Base-by-base conservation (phyloP, 2,797 vertebrate species). In the Phaenicophaeus curvirostris region DNA sequence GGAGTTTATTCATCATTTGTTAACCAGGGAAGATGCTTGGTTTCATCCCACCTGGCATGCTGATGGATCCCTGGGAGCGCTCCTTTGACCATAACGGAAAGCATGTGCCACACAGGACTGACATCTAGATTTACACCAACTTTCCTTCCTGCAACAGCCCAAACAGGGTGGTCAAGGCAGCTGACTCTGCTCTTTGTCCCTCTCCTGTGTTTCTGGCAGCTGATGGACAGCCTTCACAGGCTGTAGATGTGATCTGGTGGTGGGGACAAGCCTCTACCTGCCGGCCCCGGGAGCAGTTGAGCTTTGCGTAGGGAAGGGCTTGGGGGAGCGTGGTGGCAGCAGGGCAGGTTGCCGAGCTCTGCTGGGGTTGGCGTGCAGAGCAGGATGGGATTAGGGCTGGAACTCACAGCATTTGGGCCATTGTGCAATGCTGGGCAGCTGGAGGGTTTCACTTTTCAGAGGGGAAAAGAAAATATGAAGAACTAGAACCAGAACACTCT, bases 361-460 rank as follows among this genome's bases (percentile, higher is more conserved):
- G 95, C 91, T 87, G 76, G 91, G 93, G 79, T 94, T 97, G 97
- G 95, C 96, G 89, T 96, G 97, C 24, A 6, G 94, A 96, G 92
- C 74, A 5, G 95, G 95, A 89, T 90, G 96, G 97, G 96, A 96
- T 93, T 85, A 96, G 76, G 95, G 87, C 83, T 96, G 95, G 97
- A 95, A 96, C 96, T 97, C 17, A 0, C 75, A 95, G 90, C 77
- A 95, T 85, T 93, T 75, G 94, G 89, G 96, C 85, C 96, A 80
- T 97, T 98, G 97, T 97, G 97, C 97, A 98, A 98, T 96, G 91
- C 93, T 10, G 89, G 95, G 95, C 97, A 97, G 96, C 97, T 98
- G 97, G 95, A 97, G 95, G 95, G 97, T 97, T 98, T 98, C 97
- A 97, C 96, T 98, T 98, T 98, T 97, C 96, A 95, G 94, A 94